Evolutionary conservation across 1,140 invertebrate genomes (phyloP).

Genomic region (Diorhabda elongata): DNA sequence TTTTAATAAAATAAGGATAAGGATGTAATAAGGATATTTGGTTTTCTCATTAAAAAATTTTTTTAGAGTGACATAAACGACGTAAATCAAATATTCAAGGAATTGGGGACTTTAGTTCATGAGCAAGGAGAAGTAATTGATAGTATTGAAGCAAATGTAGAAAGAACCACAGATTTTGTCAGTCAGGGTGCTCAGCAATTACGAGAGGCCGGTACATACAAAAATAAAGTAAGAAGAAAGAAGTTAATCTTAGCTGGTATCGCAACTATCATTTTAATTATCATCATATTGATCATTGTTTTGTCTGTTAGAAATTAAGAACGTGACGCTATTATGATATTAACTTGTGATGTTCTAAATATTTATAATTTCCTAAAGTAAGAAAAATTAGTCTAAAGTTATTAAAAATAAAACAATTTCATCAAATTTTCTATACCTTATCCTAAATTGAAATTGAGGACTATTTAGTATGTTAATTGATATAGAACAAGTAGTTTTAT

Average conservation of each 20-base stretch:
- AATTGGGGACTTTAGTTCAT: conserved; percentile 92
- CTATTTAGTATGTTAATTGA: too few species aligned
- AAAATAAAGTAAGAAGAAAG: conserved; percentile 84
- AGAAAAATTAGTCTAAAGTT: too few species aligned
- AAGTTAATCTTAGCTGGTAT: conserved; percentile 73
- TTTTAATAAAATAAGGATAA: too few species aligned
- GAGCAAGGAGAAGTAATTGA: conserved; percentile 96
- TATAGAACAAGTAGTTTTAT: too few species aligned
- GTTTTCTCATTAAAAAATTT: background rate
- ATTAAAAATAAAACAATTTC: too few species aligned
- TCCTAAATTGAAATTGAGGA: too few species aligned
- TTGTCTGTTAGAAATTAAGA: background rate
- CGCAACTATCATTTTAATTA: conserved; percentile 60
- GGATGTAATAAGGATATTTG: too few species aligned
- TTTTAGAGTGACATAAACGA: conserved; percentile 86
- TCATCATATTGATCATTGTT: conserved; percentile 67
- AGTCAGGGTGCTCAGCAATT: conserved; percentile 77
- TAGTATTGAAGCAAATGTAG: conserved; percentile 94
- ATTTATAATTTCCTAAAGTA: background rate
- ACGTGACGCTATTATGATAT: background rate
- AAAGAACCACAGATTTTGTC: conserved; percentile 83
- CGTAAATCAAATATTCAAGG: conserved; percentile 98
- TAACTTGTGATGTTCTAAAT: background rate
- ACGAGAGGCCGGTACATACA: conserved; percentile 75
- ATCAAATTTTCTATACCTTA: too few species aligned